These are phyloP conservation scores for Arrhamphus sclerolepis DNA, from an alignment of 2,797 vertebrate genomes.

Conservation along the genomic window DNA sequence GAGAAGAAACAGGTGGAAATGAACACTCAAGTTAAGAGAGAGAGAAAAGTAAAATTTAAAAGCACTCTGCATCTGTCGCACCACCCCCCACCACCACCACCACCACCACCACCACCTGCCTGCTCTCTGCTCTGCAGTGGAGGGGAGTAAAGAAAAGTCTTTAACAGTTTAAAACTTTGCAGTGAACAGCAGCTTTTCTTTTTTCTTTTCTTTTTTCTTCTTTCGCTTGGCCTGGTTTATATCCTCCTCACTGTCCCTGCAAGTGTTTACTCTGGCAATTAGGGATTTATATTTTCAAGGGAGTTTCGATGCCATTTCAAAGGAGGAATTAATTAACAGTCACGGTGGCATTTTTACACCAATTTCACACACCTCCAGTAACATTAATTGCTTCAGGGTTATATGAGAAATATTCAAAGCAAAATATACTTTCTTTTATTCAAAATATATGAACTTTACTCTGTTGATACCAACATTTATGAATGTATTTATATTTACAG, in stretches of 20 bases:
- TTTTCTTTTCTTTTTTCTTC: constrained; percentile 15
- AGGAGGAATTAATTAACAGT: constrained; percentile 75
- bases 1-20: constrained; percentile 61
- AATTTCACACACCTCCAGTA: constrained; percentile 75
- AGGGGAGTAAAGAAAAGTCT: constrained; percentile 28
- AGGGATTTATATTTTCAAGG: constrained; percentile 73
- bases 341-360: constrained; percentile 66
- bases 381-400: constrained; percentile 71
- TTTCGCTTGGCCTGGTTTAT: constrained; percentile 54
- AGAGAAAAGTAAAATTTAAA: constrained; percentile 22
- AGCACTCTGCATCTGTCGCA: constrained; percentile 19
- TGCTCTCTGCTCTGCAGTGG: constrained; percentile 19
- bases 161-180: constrained; percentile 57
- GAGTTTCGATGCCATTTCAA: constrained; percentile 76
- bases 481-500: neutral
- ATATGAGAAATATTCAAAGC: constrained; percentile 65
- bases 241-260: constrained; percentile 54
- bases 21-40: constrained; percentile 7
- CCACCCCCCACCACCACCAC: constrained; percentile 18
- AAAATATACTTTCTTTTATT: constrained; percentile 50
- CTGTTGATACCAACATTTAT: neutral
- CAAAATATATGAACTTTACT: constrained; percentile 48
- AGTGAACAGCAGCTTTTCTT: constrained; percentile 30
- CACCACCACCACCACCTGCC: constrained; percentile 13
- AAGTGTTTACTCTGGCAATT: constrained; percentile 67